Conservation (phyloP, 2,113 vertebrate species). For the Muntiacus reevesi region DNA sequence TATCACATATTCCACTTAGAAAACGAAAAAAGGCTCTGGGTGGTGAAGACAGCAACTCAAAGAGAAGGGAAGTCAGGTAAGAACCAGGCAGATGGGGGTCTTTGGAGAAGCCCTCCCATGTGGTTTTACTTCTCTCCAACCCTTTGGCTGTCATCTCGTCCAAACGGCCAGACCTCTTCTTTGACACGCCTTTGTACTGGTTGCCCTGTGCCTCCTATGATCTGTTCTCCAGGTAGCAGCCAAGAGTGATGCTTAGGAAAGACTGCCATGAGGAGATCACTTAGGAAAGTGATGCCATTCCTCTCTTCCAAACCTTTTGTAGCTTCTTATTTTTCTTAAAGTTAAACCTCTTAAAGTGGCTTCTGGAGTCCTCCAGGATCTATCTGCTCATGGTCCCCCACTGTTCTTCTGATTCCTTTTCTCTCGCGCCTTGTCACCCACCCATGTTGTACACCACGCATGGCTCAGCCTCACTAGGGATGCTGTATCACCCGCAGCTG, state of each 20-base stretch:
- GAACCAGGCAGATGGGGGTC: not conserved
- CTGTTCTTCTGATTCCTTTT: not conserved
- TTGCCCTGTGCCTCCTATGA: not conserved
- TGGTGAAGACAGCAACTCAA: not conserved
- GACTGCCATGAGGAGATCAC: not conserved
- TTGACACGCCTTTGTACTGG: not conserved
- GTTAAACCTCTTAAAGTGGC: not conserved
- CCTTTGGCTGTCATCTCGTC: not conserved
- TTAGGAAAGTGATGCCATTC: not conserved
- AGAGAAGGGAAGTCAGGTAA: not conserved
- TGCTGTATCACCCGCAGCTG: accelerated
- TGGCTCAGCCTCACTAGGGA: not conserved
- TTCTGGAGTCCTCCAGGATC: not conserved
- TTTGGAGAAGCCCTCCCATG: not conserved
- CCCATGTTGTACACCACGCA: accelerated
- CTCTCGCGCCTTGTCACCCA: not conserved
- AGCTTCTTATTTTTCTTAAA: not conserved
- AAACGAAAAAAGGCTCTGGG: not conserved
- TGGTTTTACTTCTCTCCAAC: not conserved
- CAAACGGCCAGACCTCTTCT: not conserved
- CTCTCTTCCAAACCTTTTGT: not conserved
- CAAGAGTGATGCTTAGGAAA: not conserved
- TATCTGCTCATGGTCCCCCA: not conserved
- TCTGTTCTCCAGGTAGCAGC: not conserved
- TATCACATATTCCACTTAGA: not conserved